A percentile compares a stretch with the other conserved stretches of the same genome.
phyloP scores from a whole-genome alignment of 2,113 vertebrate genomes.

The Ifrita kowaldi region DNA sequence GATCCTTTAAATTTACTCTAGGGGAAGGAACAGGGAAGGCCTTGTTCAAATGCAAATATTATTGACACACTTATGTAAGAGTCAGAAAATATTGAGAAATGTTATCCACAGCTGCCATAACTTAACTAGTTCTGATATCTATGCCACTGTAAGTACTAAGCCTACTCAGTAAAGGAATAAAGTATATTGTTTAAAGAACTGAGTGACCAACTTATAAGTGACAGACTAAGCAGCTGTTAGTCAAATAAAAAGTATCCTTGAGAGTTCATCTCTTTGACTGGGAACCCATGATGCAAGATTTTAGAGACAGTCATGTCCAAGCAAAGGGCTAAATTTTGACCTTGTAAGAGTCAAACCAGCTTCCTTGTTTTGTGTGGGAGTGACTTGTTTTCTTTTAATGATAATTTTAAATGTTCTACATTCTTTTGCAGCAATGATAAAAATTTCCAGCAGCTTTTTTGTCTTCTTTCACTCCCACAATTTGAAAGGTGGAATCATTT shows the following conservation, averaged over 20 bases:
- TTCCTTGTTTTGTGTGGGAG: neutral
- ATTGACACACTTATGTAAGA: neutral
- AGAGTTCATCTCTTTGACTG: neutral
- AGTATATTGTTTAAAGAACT: neutral
- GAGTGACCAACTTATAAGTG: neutral
- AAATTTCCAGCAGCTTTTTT: neutral
- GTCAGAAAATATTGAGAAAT: neutral
- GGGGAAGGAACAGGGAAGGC: neutral
- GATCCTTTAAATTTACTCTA: neutral
- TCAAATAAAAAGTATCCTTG: neutral
- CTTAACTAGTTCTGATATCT: neutral
- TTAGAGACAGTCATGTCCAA: neutral
- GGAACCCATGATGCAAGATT: neutral
- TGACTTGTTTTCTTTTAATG: neutral
- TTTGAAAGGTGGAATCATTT: neutral
- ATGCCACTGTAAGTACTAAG: neutral
- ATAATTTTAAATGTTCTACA: neutral
- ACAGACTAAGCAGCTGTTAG: neutral
- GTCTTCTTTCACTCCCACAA: neutral
- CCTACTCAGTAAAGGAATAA: neutral
- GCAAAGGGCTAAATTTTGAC: neutral
- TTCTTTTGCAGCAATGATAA: neutral
- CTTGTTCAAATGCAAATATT: neutral
- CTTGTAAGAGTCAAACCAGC: neutral
- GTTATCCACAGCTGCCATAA: neutral